Evolutionary conservation across 2,113 vertebrate genomes (phyloP), one percentile per base, ranked within the genome.

Genomic region (Scartelaos histophorus): DNA sequence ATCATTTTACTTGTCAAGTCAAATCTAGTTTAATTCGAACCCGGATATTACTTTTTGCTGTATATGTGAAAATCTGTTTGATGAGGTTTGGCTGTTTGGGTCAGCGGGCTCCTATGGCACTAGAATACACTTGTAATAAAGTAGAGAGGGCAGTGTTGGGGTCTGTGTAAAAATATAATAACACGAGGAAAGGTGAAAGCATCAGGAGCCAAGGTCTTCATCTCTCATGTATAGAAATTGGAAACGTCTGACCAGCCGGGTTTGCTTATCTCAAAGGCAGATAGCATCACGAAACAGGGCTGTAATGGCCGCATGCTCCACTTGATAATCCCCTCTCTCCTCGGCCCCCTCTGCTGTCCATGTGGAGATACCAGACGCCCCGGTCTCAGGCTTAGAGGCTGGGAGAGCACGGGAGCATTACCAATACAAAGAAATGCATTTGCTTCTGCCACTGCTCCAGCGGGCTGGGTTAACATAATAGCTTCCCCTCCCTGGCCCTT

Each of bases 141-240:
- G 81, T 74, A 74, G 75, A 74, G 68, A 58, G 75, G 78, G 75
- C 82, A 80, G 62, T 70, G 71, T 74, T 76, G 67, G 75, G 75
- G 35, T 54, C 76, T 3, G 16, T 60, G 70, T 69, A 76, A 70
- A 83, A 83, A 87, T 84, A 89, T 86, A 85, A 88, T 78, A 90
- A 78, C 82, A 88, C 66, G 76, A 82, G 85, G 80, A 77, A 76
- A 82, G 61, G 77, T 83, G 77, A 76, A 75, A 71, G 77, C 70
- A 29, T 78, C 76, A 78, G 68, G 74, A 85, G 75, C 85, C 25
- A 68, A 88, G 82, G 89, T 93, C 90, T 92, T 94, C 91, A 92
- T 92, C 88, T 89, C 87, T 87, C 91, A 92, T 93, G 90, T 92
- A 93, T 91, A 89, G 91, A 93, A 93, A 92, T 87, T 90, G 89